Evolutionary conservation across 1,140 invertebrate species (phyloP).

Genomic region (Paraescarpia echinospica): DNA sequence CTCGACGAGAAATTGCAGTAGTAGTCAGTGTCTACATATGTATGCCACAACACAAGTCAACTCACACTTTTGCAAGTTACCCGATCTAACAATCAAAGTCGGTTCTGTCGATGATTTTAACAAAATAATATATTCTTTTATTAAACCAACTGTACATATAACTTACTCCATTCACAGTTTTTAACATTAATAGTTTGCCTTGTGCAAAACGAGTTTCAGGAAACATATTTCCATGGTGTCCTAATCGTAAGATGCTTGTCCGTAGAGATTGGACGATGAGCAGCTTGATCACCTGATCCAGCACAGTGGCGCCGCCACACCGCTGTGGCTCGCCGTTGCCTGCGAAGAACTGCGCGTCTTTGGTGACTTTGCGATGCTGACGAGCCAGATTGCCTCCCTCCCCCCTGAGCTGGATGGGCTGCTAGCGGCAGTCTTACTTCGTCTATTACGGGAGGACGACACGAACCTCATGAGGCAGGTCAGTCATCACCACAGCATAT

Average conservation of each 20-base stretch:
- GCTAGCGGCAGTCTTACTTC: slow-evolving; percentile 39
- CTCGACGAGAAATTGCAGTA: too few species aligned
- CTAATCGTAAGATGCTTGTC: background rate
- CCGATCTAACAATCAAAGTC: too few species aligned
- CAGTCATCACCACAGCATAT: background rate
- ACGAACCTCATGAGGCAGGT: slow-evolving; percentile 48
- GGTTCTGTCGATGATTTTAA: too few species aligned
- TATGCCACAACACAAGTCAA: too few species aligned
- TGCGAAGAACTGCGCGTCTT: slow-evolving; percentile 54
- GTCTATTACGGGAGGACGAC: slow-evolving; percentile 49
- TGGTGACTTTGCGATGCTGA: slow-evolving; percentile 51
- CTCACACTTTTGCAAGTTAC: too few species aligned
- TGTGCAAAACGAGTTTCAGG: too few species aligned
- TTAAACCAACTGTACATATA: too few species aligned
- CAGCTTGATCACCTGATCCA: slow-evolving; percentile 44
- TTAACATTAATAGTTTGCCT: too few species aligned
- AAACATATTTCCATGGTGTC: background rate
- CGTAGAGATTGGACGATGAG: slow-evolving; percentile 45
- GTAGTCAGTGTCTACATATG: too few species aligned
- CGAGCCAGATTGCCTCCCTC: slow-evolving; percentile 42
- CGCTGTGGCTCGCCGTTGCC: slow-evolving; percentile 51
- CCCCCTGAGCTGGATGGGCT: slow-evolving; percentile 42
- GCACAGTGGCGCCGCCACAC: slow-evolving; percentile 40
- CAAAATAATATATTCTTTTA: too few species aligned
- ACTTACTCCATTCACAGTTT: too few species aligned